Conservation (phyloP, 2,113 vertebrate species). For the Aphelocoma coerulescens region DNA sequence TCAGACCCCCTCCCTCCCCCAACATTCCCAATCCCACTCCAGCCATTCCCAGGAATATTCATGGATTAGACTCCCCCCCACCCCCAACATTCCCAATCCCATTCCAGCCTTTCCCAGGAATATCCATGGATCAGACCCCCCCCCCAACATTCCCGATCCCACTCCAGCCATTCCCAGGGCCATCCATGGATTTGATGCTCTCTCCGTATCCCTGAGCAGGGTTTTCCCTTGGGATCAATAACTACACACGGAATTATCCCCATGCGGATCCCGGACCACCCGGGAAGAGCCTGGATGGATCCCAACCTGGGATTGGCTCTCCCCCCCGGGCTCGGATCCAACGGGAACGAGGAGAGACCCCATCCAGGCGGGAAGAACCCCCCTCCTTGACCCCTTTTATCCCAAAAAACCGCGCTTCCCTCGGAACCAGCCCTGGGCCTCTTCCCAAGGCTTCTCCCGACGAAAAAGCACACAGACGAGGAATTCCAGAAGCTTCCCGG, state of each 20-base stretch:
- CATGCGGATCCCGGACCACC: not conserved
- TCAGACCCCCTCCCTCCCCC: not conserved
- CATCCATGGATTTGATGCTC: not conserved
- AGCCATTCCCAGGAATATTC: not conserved
- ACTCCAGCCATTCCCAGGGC: not conserved
- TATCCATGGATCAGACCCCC: not conserved
- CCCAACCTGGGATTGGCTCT: not conserved
- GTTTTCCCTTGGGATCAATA: not conserved
- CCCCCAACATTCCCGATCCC: no score
- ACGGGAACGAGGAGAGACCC: not conserved
- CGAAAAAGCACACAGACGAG: not conserved
- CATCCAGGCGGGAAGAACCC: not conserved
- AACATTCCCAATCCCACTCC: no score
- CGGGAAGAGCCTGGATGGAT: not conserved
- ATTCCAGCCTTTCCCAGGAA: not conserved
- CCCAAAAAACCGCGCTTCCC: not conserved
- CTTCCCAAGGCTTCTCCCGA: not conserved
- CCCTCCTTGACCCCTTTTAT: not conserved
- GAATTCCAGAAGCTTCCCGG: no score
- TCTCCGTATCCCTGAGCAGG: fast-evolving
- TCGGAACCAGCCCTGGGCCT: not conserved
- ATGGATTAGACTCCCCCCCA: not conserved
- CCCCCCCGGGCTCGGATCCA: not conserved
- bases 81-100: not conserved
- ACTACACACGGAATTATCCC: not conserved